phyloP scores from a whole-genome alignment of 2,113 vertebrate genomes.

The Leptocoma aspasia region DNA sequence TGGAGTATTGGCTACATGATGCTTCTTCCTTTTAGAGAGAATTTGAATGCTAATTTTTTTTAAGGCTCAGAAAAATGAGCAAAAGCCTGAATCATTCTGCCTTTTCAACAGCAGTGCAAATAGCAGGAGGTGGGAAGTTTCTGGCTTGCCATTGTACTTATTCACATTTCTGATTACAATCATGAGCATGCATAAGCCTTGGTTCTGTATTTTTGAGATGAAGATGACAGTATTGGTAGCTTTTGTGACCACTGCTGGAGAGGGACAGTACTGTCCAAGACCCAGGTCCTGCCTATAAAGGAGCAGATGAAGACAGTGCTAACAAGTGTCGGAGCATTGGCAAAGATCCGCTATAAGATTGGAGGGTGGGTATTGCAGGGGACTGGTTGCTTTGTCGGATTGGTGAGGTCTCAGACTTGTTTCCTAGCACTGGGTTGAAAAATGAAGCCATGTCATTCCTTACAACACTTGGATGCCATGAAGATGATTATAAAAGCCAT shows the following conservation, averaged over 20 bases:
- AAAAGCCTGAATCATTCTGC: background rate
- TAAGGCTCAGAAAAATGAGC: background rate
- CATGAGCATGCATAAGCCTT: background rate
- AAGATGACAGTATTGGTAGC: background rate
- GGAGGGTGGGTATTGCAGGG: background rate
- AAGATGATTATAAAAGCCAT: background rate
- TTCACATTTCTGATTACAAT: background rate
- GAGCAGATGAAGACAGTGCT: background rate
- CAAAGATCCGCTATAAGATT: background rate
- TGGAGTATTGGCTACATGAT: background rate
- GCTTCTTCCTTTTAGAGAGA: background rate
- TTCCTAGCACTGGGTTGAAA: background rate
- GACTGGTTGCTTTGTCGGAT: rapidly evolving
- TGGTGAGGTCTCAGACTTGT: background rate
- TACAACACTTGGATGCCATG: background rate
- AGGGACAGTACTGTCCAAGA: background rate
- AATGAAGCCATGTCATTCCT: background rate
- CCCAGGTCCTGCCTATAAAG: background rate
- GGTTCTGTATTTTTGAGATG: background rate
- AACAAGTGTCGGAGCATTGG: background rate
- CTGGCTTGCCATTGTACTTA: background rate
- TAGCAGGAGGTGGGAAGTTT: background rate
- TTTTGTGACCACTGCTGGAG: background rate
- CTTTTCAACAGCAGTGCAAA: background rate
- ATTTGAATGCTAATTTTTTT: background rate